phyloP scores from a whole-genome alignment of 2,113 vertebrate species.

The Tychaedon coryphoeus region DNA sequence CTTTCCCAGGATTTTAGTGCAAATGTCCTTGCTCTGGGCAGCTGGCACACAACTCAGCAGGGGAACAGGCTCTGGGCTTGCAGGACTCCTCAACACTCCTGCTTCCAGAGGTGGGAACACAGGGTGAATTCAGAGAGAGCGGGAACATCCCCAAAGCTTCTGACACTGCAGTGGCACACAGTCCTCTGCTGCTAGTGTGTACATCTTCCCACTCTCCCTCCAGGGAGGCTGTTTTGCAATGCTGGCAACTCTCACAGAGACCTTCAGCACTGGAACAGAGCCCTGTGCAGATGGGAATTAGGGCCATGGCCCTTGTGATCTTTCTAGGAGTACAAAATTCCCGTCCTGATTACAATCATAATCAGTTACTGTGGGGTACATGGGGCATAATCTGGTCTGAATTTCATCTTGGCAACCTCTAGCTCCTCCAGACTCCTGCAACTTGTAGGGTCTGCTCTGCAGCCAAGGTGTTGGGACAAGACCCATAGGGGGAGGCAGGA shows the following conservation, averaged over 20 bases:
- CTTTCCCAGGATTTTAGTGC: not conserved
- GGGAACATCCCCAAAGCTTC: not conserved
- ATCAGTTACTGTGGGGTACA: not conserved
- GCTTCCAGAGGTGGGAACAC: not conserved
- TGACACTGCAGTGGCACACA: not conserved
- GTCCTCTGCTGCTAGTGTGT: not conserved
- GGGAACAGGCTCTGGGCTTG: not conserved
- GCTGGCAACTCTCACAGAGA: slow-evolving; percentile 30
- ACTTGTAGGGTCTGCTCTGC: not conserved
- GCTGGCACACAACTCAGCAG: accelerated
- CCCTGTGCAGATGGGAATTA: slow-evolving; percentile 29
- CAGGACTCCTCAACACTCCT: accelerated
- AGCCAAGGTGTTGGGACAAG: accelerated
- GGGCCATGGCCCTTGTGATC: slow-evolving; percentile 1
- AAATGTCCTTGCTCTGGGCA: not conserved
- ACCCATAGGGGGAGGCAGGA: accelerated
- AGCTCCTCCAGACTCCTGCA: not conserved
- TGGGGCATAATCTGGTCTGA: not conserved
- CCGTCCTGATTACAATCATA: not conserved
- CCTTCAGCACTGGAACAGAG: slow-evolving; percentile 46
- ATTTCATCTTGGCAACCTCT: not conserved
- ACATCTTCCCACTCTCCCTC: not conserved
- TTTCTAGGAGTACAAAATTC: slow-evolving; percentile 33
- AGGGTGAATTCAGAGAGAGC: not conserved
- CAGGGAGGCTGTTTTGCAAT: slow-evolving; percentile 43